Evolutionary conservation across 2,797 vertebrate species (phyloP).

Genomic region (Danio albolineatus): DNA sequence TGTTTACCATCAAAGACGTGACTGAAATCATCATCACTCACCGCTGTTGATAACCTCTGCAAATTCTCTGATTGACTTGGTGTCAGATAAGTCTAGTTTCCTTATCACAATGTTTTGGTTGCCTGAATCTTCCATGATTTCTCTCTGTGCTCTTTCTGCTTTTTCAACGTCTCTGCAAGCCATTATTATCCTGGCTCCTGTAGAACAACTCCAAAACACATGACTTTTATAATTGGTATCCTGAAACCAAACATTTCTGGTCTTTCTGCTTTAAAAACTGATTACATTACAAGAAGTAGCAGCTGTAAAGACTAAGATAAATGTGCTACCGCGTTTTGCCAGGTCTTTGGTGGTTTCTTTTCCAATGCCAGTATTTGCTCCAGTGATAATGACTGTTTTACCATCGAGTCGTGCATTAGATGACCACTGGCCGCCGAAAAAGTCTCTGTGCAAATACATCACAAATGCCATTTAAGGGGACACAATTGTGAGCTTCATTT

Average conservation of each 20-base stretch:
- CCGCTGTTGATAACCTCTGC: constrained; percentile 80
- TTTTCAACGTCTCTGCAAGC: constrained; percentile 83
- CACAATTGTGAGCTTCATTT: constrained; percentile 1
- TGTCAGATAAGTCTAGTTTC: constrained; percentile 83
- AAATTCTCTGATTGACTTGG: constrained; percentile 82
- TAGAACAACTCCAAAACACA: constrained; percentile 36
- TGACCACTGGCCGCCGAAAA: constrained; percentile 61
- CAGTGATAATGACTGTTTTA: constrained; percentile 66
- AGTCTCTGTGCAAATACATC: constrained; percentile 39
- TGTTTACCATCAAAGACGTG: neutral
- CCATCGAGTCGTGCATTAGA: constrained; percentile 58
- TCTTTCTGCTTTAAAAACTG: neutral
- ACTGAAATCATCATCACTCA: constrained; percentile 55
- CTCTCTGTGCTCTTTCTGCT: constrained; percentile 76
- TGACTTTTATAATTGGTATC: constrained; percentile 15
- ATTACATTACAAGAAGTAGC: neutral
- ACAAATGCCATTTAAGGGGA: neutral
- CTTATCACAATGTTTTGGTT: constrained; percentile 79
- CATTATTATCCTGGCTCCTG: constrained; percentile 83
- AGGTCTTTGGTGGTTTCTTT: constrained; percentile 64
- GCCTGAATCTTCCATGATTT: constrained; percentile 78
- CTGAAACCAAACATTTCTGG: neutral
- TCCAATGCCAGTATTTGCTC: constrained; percentile 67
- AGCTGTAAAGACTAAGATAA: neutral
- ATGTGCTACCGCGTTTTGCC: constrained; percentile 60